Base-by-base conservation (phyloP, 2,113 vertebrate species). In the Anarrhichthys ocellatus region DNA sequence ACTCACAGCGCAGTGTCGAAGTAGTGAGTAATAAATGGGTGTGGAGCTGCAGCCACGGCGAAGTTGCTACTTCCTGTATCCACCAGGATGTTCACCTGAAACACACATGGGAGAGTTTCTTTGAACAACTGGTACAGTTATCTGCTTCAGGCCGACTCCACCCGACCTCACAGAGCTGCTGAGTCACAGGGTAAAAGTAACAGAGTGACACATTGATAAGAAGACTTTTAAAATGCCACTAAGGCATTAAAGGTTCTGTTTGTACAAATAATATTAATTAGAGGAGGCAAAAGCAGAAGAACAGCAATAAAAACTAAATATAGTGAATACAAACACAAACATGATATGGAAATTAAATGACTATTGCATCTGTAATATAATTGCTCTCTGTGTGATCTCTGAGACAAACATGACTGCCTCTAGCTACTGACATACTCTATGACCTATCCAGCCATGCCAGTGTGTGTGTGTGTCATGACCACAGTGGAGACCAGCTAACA, bases 51-150 rank as follows among this genome's bases (percentile, higher is more conserved):
- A 0, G 97, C 97, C 78, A 99, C 98, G 0, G 98, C 98, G 76
- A 99, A 99, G 96, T 99, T 99, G 87, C 98, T 99, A 96, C 98
- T 99, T 63, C 98, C 98, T 0, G 98, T 99, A 85, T 99, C 98
- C 58, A 99, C 96, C 86, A 99, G 96, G 90, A 99, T 97, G 93
- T 99, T 99, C 63, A 99, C 89, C 98, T 99, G 96, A 17, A 93
- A 90, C 18, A 68, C 70, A 95, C 56, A 66, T 74, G 54, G 38
- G 18, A 54, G 56, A 54, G 56, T 65, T 67, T 80, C 27, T 34
- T 78, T 82, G 72, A 85, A 78, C 46, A 82, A 59, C 4, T 18
- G 11, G 34, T 24, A 29, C 24, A 52, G 22, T 24, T 18, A 44
- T 73, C 48, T 66, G 70, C 22, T 36, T 18, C 27, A 77, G 27